These are phyloP conservation scores for Hylaeus volcanicus DNA, from an alignment of 1,140 invertebrate genomes.

Conservation along the genomic window DNA sequence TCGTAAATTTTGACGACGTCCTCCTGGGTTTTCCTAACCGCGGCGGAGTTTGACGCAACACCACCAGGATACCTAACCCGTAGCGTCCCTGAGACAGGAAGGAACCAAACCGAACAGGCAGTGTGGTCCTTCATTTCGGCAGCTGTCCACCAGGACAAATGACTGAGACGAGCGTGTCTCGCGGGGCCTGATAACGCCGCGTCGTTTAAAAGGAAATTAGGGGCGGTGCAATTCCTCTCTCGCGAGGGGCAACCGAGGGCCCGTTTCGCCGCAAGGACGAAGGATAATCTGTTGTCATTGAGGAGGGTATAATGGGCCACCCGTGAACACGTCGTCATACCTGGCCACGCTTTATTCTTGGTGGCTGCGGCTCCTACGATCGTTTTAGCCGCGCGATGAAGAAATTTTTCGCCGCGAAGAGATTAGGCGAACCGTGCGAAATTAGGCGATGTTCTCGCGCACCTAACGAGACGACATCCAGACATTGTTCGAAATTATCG, in stretches of 20 bases:
- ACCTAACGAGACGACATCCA: neutral
- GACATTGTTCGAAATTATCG: constrained; percentile 14
- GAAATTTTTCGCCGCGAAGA: constrained; percentile 67
- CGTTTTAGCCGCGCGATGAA: constrained; percentile 65
- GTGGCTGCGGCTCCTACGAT: constrained; percentile 25
- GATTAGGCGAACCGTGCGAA: constrained; percentile 63
- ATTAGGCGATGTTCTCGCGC: constrained; percentile 52
- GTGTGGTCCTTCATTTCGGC: constrained; percentile 62
- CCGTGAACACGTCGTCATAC: constrained; percentile 48
- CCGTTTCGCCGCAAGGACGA: constrained; percentile 45
- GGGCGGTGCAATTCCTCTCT: constrained; percentile 42
- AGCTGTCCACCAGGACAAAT: constrained; percentile 62
- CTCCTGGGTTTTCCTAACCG: too few species aligned
- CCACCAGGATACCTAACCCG: too few species aligned
- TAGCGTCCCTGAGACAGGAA: too few species aligned
- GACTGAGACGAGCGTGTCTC: constrained; percentile 21
- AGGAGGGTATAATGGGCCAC: constrained; percentile 67
- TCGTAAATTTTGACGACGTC: too few species aligned
- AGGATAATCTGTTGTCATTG: constrained; percentile 67
- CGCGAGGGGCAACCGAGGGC: constrained; percentile 33
- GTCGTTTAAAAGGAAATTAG: constrained; percentile 66
- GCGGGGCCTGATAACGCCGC: constrained; percentile 52
- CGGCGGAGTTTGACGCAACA: too few species aligned
- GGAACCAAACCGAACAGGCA: constrained; percentile 10
- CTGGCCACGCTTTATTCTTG: neutral